A percentile compares a stretch with the other conserved stretches of the same genome.
Conservation (phyloP, 2,888 invertebrate genomes). For the Mactromeris polynyma region DNA sequence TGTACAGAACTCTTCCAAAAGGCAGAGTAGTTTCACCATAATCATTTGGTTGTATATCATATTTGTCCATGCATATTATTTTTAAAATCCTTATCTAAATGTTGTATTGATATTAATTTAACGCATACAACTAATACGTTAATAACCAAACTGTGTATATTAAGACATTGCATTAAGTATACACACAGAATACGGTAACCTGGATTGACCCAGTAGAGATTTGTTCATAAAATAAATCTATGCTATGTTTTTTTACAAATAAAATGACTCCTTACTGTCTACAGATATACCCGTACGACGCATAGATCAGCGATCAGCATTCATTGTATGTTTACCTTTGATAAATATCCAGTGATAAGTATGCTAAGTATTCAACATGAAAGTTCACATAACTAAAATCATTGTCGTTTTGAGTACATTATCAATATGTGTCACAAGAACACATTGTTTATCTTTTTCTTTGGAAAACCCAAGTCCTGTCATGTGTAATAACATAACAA, state of each 20-base stretch:
- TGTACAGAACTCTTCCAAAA: too few species aligned
- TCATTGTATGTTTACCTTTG: neutral
- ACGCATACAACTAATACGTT: too few species aligned
- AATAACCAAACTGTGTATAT: too few species aligned
- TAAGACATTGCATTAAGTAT: too few species aligned
- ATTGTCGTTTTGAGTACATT: neutral
- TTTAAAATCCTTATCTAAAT: too few species aligned
- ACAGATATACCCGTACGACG: neutral
- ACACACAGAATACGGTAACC: neutral
- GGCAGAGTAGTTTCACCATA: too few species aligned
- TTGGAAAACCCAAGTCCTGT: neutral
- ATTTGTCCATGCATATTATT: too few species aligned
- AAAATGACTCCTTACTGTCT: neutral
- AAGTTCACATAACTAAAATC: neutral
- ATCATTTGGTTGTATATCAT: too few species aligned
- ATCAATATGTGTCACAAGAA: neutral
- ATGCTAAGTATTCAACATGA: neutral
- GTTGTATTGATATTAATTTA: too few species aligned
- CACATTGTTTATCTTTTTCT: neutral
- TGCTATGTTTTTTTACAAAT: constrained; percentile 7
- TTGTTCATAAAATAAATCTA: neutral
- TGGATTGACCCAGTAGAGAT: neutral
- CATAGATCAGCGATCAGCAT: neutral
- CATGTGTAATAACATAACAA: too few species aligned
- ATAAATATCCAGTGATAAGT: neutral